These are phyloP conservation scores for Danio tinwini DNA, from an alignment of 2,797 vertebrate species.

Conservation along the genomic window DNA sequence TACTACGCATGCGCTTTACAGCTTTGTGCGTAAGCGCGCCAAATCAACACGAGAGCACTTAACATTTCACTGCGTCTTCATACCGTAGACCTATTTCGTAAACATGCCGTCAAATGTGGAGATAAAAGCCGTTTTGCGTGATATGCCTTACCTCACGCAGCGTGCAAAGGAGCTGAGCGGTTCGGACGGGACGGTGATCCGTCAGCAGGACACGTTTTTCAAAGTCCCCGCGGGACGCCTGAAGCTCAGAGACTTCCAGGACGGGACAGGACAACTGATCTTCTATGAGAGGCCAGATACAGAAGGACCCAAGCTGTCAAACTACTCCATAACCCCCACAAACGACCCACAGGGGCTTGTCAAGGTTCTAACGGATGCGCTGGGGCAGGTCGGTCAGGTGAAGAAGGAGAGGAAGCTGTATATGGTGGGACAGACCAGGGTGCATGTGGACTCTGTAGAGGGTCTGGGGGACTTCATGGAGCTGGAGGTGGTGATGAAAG, in stretches of 20 bases:
- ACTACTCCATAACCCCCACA: constrained; percentile 77
- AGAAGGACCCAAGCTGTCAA: constrained; percentile 82
- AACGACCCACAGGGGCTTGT: constrained; percentile 74
- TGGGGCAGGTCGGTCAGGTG: constrained; percentile 82
- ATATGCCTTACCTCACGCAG: constrained; percentile 50
- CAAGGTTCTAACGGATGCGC: constrained; percentile 77
- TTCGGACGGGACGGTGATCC: constrained; percentile 74
- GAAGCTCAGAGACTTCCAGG: constrained; percentile 80
- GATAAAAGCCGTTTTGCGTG: constrained; percentile 76
- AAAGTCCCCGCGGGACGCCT: constrained; percentile 73
- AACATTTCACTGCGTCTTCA: neutral
- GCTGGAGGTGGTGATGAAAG: constrained; percentile 85
- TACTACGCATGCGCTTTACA: constrained; percentile 1
- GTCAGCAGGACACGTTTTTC: constrained; percentile 81
- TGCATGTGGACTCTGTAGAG: constrained; percentile 75
- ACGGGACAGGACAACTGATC: constrained; percentile 81
- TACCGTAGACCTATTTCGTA: neutral
- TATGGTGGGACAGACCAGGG: constrained; percentile 79
- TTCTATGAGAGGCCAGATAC: constrained; percentile 84
- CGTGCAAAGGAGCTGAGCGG: constrained; percentile 73
- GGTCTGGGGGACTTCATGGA: constrained; percentile 85
- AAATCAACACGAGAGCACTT: neutral
- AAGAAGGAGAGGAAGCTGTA: constrained; percentile 81
- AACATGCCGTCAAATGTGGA: constrained; percentile 83
- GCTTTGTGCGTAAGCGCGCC: neutral